These are phyloP conservation scores for Salticus scenicus DNA, from an alignment of 2,888 invertebrate species.

Conservation along the genomic window DNA sequence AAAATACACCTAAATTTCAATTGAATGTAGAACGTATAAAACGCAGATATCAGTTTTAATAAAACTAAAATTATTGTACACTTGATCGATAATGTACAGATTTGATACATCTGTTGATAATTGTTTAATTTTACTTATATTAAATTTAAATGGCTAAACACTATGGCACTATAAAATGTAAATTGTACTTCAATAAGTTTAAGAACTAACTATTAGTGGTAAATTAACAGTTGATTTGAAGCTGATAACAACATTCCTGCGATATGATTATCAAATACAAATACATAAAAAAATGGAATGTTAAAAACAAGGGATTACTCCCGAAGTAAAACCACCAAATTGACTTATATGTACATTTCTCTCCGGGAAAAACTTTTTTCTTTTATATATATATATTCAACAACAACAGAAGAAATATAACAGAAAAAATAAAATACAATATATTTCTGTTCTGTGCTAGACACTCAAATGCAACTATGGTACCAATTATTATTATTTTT, in stretches of 20 bases:
- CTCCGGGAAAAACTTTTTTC: slow-evolving; percentile 41
- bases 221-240: background rate
- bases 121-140: no score
- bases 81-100: no score
- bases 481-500: slow-evolving; percentile 51
- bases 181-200: no score
- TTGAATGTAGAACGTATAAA: no score
- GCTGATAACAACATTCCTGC: slow-evolving; percentile 3
- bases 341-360: slow-evolving; percentile 56
- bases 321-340: background rate
- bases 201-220: no score
- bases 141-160: no score
- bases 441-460: slow-evolving; percentile 49
- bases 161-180: no score
- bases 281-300: slow-evolving; percentile 6
- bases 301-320: background rate
- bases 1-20: no score
- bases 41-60: no score
- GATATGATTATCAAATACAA: slow-evolving; percentile 5
- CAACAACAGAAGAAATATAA: slow-evolving; percentile 40
- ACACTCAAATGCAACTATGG: slow-evolving; percentile 63
- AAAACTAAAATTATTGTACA: no score
- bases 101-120: no score
- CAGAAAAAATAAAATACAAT: slow-evolving; percentile 45
- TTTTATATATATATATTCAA: slow-evolving; percentile 29